Evolutionary conservation across 2,888 invertebrate species (phyloP).

Genomic region (Melipona beecheii): DNA sequence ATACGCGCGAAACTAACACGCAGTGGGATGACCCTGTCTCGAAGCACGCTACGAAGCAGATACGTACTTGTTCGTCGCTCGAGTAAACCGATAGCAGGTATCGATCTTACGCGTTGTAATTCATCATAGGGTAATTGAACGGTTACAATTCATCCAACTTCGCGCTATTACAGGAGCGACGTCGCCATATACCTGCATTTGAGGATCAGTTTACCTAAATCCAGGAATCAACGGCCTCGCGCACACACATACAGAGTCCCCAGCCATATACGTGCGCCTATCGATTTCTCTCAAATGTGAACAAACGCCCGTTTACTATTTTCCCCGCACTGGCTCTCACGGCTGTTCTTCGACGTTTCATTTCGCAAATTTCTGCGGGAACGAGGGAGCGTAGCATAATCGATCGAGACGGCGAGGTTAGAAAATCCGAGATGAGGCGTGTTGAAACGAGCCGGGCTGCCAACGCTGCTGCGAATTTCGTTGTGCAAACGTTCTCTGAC

Average conservation of each 20-base stretch:
- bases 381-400: background rate
- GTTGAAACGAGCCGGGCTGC: background rate
- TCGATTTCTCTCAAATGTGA: slow-evolving; percentile 26
- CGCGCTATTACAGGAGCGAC: slow-evolving; percentile 29
- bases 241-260: background rate
- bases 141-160: slow-evolving; percentile 47
- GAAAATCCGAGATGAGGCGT: slow-evolving; percentile 41
- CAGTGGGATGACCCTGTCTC: too few species aligned
- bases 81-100: slow-evolving; percentile 23
- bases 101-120: slow-evolving; percentile 51
- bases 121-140: slow-evolving; percentile 57
- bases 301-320: slow-evolving; percentile 7
- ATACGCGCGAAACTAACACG: background rate
- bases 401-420: slow-evolving; percentile 17
- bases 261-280: background rate
- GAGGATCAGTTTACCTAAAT: slow-evolving; percentile 53
- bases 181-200: slow-evolving; percentile 37
- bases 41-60: background rate
- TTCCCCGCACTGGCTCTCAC: background rate
- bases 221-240: slow-evolving; percentile 45
- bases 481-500: slow-evolving; percentile 43
- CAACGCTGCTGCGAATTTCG: slow-evolving; percentile 41
- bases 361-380: background rate
- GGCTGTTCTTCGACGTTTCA: background rate
- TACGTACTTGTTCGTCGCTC: background rate